These are phyloP conservation scores for Margarornis squamiger DNA, from an alignment of 2,797 vertebrate species.

Conservation along the genomic window DNA sequence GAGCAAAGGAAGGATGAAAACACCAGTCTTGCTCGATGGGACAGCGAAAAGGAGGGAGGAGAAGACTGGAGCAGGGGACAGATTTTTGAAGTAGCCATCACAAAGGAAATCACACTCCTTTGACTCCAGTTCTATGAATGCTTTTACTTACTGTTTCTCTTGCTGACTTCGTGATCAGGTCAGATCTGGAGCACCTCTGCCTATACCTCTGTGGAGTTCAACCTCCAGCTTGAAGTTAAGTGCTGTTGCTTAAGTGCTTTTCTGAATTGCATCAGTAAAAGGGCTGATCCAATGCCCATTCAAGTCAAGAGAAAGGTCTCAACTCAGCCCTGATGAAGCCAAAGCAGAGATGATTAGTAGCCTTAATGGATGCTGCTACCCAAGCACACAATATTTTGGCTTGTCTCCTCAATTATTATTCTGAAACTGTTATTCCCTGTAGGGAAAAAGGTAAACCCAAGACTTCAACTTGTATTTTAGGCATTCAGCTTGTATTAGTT, in stretches of 20 bases:
- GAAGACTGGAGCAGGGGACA: background rate
- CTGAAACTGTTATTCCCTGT: background rate
- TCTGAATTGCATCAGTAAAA: background rate
- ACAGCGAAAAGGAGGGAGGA: background rate
- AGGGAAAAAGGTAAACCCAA: background rate
- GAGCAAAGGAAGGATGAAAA: background rate
- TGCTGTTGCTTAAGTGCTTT: background rate
- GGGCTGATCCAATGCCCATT: background rate
- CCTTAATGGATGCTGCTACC: background rate
- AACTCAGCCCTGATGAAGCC: background rate
- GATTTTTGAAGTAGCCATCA: background rate
- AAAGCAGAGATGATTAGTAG: background rate
- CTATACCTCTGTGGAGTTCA: background rate
- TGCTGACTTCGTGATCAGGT: background rate
- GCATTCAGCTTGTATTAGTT: background rate
- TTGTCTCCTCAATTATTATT: background rate
- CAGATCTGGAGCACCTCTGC: background rate
- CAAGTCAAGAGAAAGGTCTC: background rate
- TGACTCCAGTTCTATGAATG: background rate
- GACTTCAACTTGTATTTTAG: background rate
- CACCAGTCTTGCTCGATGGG: background rate
- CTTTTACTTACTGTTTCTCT: background rate
- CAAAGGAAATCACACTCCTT: background rate
- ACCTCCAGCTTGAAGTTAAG: background rate
- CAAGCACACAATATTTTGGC: background rate